Evolutionary conservation across 1,140 invertebrate species (phyloP).

Genomic region (Trialeurodes vaporariorum): DNA sequence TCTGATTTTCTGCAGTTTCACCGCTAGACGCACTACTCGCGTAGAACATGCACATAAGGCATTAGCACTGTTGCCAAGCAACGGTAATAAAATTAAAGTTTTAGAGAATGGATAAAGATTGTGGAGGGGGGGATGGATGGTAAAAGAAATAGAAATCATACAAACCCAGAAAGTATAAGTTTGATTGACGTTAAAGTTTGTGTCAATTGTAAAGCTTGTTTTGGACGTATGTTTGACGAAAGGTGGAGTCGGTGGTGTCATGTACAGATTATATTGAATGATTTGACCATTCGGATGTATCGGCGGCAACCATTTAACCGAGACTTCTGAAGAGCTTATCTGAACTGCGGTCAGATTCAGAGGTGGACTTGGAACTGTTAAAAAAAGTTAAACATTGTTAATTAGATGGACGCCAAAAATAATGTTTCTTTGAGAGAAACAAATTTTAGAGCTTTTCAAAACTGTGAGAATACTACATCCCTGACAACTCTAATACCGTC

Average conservation of each 20-base stretch:
- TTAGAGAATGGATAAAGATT: background rate
- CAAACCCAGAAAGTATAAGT: slow-evolving; percentile 65
- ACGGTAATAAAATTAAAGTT: background rate
- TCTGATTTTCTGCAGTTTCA: too few species aligned
- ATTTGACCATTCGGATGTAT: slow-evolving; percentile 48
- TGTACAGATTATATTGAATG: slow-evolving; percentile 47
- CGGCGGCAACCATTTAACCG: slow-evolving; percentile 54
- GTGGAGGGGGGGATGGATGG: background rate
- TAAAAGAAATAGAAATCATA: too few species aligned
- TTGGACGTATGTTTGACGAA: slow-evolving; percentile 28
- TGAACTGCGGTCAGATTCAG: slow-evolving; percentile 49
- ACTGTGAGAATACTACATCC: too few species aligned
- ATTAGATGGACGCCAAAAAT: too few species aligned
- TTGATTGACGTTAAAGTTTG: slow-evolving; percentile 42
- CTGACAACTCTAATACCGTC: too few species aligned
- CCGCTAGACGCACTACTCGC: too few species aligned
- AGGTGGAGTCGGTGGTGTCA: slow-evolving; percentile 43
- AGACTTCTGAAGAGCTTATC: slow-evolving; percentile 46
- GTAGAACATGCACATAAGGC: too few species aligned
- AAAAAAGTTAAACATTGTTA: too few species aligned
- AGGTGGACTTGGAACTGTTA: slow-evolving; percentile 50
- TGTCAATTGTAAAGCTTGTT: slow-evolving; percentile 30
- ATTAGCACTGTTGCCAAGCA: too few species aligned
- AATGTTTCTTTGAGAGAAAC: too few species aligned
- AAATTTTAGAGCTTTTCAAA: too few species aligned